These are phyloP conservation scores for Cavia porcellus DNA, from an alignment of 2,113 vertebrate genomes.

Conservation along the genomic window DNA sequence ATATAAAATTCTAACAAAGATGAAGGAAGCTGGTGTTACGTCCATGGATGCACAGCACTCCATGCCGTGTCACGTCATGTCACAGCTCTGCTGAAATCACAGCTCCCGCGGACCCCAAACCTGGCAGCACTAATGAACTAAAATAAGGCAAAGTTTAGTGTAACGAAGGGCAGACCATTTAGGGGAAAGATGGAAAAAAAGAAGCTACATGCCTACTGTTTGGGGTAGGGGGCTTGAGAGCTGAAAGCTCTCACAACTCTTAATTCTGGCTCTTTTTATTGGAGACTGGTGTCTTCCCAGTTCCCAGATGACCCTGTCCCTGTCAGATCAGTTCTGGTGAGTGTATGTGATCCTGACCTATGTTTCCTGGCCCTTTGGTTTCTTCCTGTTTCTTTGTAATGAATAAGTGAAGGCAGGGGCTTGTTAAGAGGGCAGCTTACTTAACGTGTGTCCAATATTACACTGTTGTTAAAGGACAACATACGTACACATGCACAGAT, in stretches of 20 bases:
- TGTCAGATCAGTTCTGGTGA: neutral
- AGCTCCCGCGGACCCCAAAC: neutral
- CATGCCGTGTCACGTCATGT: neutral
- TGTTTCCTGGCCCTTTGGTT: neutral
- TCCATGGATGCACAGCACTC: neutral
- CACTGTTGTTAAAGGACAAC: neutral
- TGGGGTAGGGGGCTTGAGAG: neutral
- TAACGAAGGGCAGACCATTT: neutral
- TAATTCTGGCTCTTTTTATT: neutral
- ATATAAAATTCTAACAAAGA: neutral
- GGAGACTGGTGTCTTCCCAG: neutral
- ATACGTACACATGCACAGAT: neutral
- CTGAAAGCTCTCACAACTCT: neutral
- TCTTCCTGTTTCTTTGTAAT: neutral
- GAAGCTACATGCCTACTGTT: neutral
- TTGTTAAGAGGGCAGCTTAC: neutral
- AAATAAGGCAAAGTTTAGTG: neutral
- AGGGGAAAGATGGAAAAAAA: neutral
- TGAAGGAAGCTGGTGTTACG: neutral
- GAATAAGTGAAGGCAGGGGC: neutral
- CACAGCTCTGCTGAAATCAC: neutral
- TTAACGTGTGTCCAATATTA: neutral
- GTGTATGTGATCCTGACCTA: neutral
- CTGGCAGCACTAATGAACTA: neutral
- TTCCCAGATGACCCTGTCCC: neutral